phyloP scores from a whole-genome alignment of 2,113 vertebrate genomes.

The Notarius quadriscutis region DNA sequence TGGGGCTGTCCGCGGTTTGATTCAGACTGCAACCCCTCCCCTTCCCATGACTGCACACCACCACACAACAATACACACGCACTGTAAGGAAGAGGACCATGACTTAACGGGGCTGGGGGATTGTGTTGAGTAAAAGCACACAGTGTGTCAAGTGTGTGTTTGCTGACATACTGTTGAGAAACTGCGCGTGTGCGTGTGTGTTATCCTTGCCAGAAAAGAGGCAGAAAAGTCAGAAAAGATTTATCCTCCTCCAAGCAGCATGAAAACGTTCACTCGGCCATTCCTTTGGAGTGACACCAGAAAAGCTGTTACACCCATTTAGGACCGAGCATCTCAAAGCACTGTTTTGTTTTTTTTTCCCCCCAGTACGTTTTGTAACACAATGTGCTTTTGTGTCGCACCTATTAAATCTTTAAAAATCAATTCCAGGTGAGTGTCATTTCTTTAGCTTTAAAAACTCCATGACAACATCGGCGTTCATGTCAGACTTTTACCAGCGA shows the following conservation, averaged over 20 bases:
- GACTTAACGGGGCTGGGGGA: constrained; percentile 53
- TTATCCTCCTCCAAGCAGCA: constrained; percentile 3
- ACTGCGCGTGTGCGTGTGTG: constrained; percentile 23
- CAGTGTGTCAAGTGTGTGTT: constrained; percentile 29
- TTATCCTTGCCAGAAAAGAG: constrained; percentile 16
- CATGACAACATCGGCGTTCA: neutral
- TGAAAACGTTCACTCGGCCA: constrained; percentile 13
- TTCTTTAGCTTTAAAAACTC: neutral
- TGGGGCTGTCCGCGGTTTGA: constrained; percentile 78
- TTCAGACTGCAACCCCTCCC: constrained; percentile 64
- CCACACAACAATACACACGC: constrained; percentile 51
- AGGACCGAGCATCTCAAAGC: neutral
- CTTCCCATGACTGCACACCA: constrained; percentile 25
- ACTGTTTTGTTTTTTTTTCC: neutral
- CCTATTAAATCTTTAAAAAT: neutral
- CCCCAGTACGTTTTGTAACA: neutral
- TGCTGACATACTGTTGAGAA: neutral
- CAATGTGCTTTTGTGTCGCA: too few relatives aligned
- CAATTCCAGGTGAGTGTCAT: constrained; percentile 5
- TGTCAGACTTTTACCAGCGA: neutral
- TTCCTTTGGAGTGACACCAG: constrained; percentile 1
- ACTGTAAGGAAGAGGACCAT: constrained; percentile 81
- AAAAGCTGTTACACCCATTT: neutral
- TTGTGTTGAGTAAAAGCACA: constrained; percentile 46
- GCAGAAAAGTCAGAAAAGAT: constrained; percentile 29